These are phyloP conservation scores for Lycaena phlaeas DNA, from an alignment of 2,888 invertebrate genomes.

Conservation along the genomic window DNA sequence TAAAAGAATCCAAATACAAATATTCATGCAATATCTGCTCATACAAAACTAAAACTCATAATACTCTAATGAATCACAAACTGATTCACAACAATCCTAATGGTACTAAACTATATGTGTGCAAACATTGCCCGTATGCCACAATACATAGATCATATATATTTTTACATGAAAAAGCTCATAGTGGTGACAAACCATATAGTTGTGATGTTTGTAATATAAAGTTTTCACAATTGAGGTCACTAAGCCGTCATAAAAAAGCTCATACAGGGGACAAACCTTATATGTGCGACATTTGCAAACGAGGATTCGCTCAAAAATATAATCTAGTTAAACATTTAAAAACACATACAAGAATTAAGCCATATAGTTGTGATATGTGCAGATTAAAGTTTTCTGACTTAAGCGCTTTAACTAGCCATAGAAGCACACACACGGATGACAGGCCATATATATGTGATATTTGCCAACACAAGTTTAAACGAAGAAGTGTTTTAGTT, in stretches of 20 bases:
- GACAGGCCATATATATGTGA: neutral
- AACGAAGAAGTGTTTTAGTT: neutral
- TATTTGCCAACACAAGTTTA: slow-evolving; percentile 3
- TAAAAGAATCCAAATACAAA: neutral
- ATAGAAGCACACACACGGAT: neutral
- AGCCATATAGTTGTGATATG: slow-evolving; percentile 5
- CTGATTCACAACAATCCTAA: neutral
- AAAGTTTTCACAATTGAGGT: slow-evolving; percentile 1
- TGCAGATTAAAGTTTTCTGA: slow-evolving; percentile 4
- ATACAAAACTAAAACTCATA: slow-evolving; percentile 4
- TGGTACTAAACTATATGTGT: neutral
- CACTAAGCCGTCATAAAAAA: slow-evolving; percentile 2
- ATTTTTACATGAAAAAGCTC: slow-evolving; percentile 1
- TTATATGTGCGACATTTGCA: neutral
- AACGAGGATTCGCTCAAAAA: slow-evolving; percentile 2
- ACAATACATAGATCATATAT: slow-evolving; percentile 3
- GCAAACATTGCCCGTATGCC: neutral
- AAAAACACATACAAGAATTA: neutral
- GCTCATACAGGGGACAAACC: neutral
- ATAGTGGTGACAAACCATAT: slow-evolving; percentile 1
- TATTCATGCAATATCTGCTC: neutral
- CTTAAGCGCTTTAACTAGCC: neutral
- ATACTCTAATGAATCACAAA: neutral
- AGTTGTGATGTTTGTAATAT: neutral
- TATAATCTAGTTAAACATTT: slow-evolving; percentile 6